Base-by-base conservation (phyloP, 2,888 invertebrate species). In the Trilocha varians region DNA sequence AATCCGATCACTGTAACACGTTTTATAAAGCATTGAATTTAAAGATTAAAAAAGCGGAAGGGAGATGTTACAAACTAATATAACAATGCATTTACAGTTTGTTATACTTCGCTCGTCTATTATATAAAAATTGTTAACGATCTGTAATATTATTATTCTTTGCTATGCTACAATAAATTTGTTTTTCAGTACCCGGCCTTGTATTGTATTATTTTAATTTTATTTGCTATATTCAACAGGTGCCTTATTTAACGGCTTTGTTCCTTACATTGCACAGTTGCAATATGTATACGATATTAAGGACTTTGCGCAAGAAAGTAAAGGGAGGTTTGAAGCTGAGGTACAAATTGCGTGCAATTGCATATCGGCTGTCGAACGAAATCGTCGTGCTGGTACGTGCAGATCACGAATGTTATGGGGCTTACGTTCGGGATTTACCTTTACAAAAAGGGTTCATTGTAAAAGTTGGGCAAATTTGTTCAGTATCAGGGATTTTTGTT, bases 181-280 rank as follows among this genome's bases (percentile, higher is more conserved):
- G 62, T 66, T 72, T 70, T 75, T 70, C 64, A 72, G 71, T 61
- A 51, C 47, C 47, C 51, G 50, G 47, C 62, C 65, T 65, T 53
- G 50, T 57, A 56, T 59, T 57, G 65, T 58, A 50, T 61, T 62
- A 62, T 59, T 63, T n/a, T 65, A 59, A 62, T 57, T 65, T 60
- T 59, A 56, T 73, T 73, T 71, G 64, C 62, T 52, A 57, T 54
- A 52, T 70, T 67, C 63, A 57, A 60, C 86, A 94, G 93, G 93
- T 97, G 40, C 88, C 92, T 44, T 93, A 94, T 50, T 87, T 98
- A 65, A 90, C 93, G 63, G 83, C 88, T 41, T 90, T 96, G 79
- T 98, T 98, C 78, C 89, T 97, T 53, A 74, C 93, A 56, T 88
- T 99, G 51, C 97, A 96, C 82, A 82, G 93, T 62, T 96, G 97